Evolutionary conservation across 2,888 invertebrate genomes (phyloP), one percentile per base, ranked within the genome.

Genomic region (Slavum lentiscoides): DNA sequence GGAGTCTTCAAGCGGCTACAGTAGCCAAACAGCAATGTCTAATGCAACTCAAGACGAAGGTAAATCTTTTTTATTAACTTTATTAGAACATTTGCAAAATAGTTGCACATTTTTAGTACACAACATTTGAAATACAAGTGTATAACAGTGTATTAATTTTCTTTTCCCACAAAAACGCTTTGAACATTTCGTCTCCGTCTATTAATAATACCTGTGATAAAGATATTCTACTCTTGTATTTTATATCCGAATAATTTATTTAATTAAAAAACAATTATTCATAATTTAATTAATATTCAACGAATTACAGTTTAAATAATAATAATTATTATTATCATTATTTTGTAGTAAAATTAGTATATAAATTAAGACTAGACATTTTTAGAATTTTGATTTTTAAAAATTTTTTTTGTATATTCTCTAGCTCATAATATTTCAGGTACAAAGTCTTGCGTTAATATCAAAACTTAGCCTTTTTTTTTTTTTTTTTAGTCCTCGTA

Each of bases 1-100:
- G 74, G 92, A 92, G 84, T 92, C 92, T 0, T 92, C 92, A 49
- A 92, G 92, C 84, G 92, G 92, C 0, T 93, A 93, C 85, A 92
- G 92, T 67, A 93, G 92, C 85, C 93, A 93, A 85, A 92, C 92
- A 2, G 91, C 91, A 15, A 90, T 92, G 85, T 91, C 91, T 11
- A 83, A 82, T 72, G 82, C 83, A 21, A 83, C 83, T 55, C 84
- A 84, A 30, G 82, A 81, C 74, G 84, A 84, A 81, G 84, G 84
- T 84, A 81, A 64, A 67, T 49, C 19, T 13, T n/a, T n/a, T n/a
- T n/a, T 39, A 30, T 30, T 30, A 23, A 23, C 43, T 74, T 66
- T 39, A 39, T 43, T 43, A 17, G 8, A 19, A n/a, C 21, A 17
- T 21, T 55, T 37, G 55, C 39, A 49, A 58, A 76, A 59, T 68